Percentiles rank a stretch among this genome's conserved stretches.
phyloP scores from a whole-genome alignment of 2,113 vertebrate species.

The Pristiophorus japonicus region DNA sequence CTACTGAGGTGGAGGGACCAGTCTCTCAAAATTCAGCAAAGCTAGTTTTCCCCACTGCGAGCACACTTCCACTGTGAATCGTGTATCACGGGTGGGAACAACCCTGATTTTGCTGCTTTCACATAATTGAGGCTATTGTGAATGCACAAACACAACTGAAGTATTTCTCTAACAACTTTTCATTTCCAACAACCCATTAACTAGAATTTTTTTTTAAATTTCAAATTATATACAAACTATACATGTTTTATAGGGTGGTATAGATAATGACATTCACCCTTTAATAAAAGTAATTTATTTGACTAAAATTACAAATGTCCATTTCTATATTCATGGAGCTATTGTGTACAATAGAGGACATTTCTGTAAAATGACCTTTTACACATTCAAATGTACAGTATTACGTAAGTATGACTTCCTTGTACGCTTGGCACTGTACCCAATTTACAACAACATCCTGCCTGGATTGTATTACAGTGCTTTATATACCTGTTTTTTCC shows the following conservation, averaged over 20 bases:
- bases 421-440: not conserved
- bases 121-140: not conserved
- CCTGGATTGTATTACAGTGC: not conserved
- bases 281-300: not conserved
- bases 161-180: not conserved
- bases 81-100: not conserved
- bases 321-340: not conserved
- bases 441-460: constrained; percentile 35
- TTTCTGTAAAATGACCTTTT: constrained; percentile 37
- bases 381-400: constrained; percentile 10
- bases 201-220: not conserved
- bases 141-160: not conserved
- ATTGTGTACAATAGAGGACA: constrained; percentile 35
- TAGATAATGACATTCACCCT: not conserved
- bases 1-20: not conserved
- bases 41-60: not conserved
- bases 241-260: not conserved
- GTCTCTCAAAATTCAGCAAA: too few relatives aligned
- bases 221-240: not conserved
- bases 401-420: constrained; percentile 35
- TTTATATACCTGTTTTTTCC: constrained; percentile 14
- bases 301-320: not conserved
- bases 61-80: not conserved
- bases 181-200: not conserved
- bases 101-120: not conserved